Evolutionary conservation across 2,888 invertebrate genomes (phyloP).

Genomic region (Ophion ellenae): DNA sequence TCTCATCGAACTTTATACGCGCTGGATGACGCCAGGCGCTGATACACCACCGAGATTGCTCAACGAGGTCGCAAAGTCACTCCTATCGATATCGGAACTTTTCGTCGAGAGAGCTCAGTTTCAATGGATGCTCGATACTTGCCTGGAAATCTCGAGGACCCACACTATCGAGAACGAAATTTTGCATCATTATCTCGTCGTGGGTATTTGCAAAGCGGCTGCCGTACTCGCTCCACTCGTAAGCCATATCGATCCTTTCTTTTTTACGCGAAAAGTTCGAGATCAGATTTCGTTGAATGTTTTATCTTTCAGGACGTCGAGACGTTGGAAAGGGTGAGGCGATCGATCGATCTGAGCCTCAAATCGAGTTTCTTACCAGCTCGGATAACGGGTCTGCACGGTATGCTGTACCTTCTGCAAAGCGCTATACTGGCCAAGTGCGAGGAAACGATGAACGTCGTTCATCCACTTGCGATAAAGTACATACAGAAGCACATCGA

Average conservation of each 20-base stretch:
- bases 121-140: conserved; percentile 91
- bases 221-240: conserved; percentile 87
- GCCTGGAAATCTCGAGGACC: conserved; percentile 87
- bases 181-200: conserved; percentile 88
- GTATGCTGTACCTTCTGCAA: conserved; percentile 88
- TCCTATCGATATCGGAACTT: conserved; percentile 90
- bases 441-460: conserved; percentile 85
- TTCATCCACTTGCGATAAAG: conserved; percentile 85
- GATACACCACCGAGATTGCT: conserved; percentile 84
- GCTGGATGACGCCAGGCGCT: conserved; percentile 88
- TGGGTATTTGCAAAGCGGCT: conserved; percentile 89
- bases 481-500: conserved; percentile 85
- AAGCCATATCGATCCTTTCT: conserved; percentile 68
- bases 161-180: conserved; percentile 92
- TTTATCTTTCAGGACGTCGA: conserved; percentile 85
- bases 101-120: conserved; percentile 91
- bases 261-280: background rate
- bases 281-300: background rate
- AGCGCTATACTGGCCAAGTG: conserved; percentile 84
- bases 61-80: conserved; percentile 87
- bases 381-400: conserved; percentile 87
- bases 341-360: conserved; percentile 86
- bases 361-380: conserved; percentile 87
- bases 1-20: conserved; percentile 94
- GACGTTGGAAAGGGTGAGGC: conserved; percentile 86